Percentiles rank a stretch among this genome's conserved stretches.
Conservation (phyloP, 1,140 invertebrate genomes). For the Drosophila guanche region DNA sequence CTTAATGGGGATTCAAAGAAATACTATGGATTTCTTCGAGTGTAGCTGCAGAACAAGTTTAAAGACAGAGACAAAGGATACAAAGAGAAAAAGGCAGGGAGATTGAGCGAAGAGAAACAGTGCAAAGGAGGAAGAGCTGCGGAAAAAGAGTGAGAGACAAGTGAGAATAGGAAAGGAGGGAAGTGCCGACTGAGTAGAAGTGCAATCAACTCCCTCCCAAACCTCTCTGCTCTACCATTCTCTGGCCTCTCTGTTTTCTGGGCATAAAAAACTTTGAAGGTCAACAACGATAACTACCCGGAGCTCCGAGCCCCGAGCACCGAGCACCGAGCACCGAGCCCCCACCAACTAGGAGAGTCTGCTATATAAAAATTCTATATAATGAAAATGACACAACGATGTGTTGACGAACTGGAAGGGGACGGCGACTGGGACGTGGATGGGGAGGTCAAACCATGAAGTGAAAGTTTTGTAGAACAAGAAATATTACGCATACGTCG, state of each 20-base stretch:
- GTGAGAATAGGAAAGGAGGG: not conserved
- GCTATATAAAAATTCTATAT: conserved; percentile 37
- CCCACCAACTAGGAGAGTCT: not conserved
- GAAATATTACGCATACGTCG: conserved; percentile 65
- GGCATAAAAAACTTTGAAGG: conserved; percentile 50
- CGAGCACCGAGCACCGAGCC: too few species aligned
- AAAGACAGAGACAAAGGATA: not conserved
- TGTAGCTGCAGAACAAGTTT: too few species aligned
- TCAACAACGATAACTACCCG: conserved; percentile 33
- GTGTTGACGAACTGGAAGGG: not conserved
- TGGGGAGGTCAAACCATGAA: conserved; percentile 9
- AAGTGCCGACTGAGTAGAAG: conserved; percentile 2
- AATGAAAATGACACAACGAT: conserved; percentile 30
- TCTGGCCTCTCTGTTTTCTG: conserved; percentile 3
- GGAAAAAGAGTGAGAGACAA: not conserved
- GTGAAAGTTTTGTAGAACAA: conserved; percentile 52
- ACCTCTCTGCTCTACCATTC: not conserved
- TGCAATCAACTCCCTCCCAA: conserved; percentile 15
- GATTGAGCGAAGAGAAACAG: not conserved
- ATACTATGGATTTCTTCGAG: too few species aligned
- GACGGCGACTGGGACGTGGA: not conserved
- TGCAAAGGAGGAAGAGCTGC: not conserved
- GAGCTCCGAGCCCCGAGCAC: too few species aligned
- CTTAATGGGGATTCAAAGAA: too few species aligned
- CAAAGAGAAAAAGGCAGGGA: not conserved